These are phyloP conservation scores for Eremophila alpestris DNA, from an alignment of 2,797 vertebrate species.

Conservation along the genomic window DNA sequence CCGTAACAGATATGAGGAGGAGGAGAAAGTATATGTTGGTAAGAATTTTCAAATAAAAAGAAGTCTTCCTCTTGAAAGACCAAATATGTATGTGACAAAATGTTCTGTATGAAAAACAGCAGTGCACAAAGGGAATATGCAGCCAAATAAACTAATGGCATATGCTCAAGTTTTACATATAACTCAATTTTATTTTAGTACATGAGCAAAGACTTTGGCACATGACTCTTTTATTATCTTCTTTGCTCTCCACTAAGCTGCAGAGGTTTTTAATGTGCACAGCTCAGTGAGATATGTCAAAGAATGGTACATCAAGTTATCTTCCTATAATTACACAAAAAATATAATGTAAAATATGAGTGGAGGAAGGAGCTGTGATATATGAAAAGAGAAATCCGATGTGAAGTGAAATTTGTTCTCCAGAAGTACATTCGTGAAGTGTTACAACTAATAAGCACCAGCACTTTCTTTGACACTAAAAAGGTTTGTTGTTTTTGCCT, in stretches of 20 bases:
- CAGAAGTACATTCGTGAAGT: background rate
- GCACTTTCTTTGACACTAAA: background rate
- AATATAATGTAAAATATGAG: background rate
- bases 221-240: background rate
- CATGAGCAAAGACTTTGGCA: background rate
- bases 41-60: background rate
- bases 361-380: background rate
- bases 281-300: background rate
- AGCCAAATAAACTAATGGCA: background rate
- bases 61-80: background rate
- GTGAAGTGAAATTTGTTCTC: background rate
- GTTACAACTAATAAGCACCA: background rate
- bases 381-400: background rate
- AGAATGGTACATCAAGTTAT: background rate
- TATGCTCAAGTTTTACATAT: background rate
- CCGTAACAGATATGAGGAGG: background rate
- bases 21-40: background rate
- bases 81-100: background rate
- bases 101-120: background rate
- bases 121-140: background rate
- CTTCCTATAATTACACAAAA: conserved; percentile 6
- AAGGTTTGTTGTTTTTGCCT: background rate
- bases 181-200: background rate
- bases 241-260: background rate
- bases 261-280: background rate